Evolutionary conservation across 1,140 invertebrate species (phyloP).

Genomic region (Druon quercuslanigerum): DNA sequence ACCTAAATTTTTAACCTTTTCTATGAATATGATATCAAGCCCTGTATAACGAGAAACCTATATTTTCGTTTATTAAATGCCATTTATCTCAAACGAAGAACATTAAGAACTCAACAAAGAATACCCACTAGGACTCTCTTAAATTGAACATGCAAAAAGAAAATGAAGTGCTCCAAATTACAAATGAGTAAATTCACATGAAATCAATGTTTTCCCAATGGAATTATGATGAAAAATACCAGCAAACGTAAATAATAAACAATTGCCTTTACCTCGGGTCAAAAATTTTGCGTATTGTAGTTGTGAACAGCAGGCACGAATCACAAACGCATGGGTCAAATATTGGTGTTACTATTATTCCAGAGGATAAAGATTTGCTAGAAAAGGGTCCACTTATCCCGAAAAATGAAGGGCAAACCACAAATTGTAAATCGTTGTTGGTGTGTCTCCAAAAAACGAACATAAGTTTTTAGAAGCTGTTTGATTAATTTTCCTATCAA

Average conservation of each 20-base stretch:
- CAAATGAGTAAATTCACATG: not conserved
- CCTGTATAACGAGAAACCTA: too few species aligned
- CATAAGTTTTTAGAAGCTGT: not conserved
- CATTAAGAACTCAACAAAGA: too few species aligned
- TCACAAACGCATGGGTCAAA: constrained; percentile 9
- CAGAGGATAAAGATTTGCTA: not conserved
- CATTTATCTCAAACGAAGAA: too few species aligned
- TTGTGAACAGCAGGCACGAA: not conserved
- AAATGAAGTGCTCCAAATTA: too few species aligned
- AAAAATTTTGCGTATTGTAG: not conserved
- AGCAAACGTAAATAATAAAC: constrained; percentile 6
- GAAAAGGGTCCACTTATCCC: not conserved
- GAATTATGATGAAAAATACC: not conserved
- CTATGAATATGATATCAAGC: too few species aligned
- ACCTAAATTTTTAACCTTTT: too few species aligned
- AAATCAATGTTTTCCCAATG: too few species aligned
- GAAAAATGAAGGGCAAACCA: not conserved
- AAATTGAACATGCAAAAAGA: too few species aligned
- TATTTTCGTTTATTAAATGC: too few species aligned
- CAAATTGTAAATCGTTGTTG: not conserved
- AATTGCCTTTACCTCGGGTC: not conserved
- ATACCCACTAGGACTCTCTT: too few species aligned
- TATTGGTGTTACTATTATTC: constrained; percentile 4
- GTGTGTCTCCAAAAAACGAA: not conserved
- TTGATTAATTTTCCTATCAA: not conserved